Evolutionary conservation across 2,113 vertebrate genomes (phyloP).

Genomic region (Sus scrofa): T2T-Sscrofa CM000824.6:82188501-82189000

Average conservation of each 20-base stretch:
- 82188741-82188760: not conserved
- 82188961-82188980: not conserved
- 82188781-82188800: not conserved
- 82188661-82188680: not conserved
- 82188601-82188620: not conserved
- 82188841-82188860: not conserved
- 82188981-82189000: not conserved
- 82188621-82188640: not conserved
- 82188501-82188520: not conserved
- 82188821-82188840: not conserved
- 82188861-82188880: not conserved
- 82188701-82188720: not conserved
- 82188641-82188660: not conserved
- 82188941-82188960: not conserved
- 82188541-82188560: not conserved
- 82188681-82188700: not conserved
- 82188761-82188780: not conserved
- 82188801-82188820: not conserved
- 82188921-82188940: not conserved
- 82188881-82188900: not conserved
- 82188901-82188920: not conserved
- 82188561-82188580: not conserved
- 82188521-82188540: not conserved
- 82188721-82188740: not conserved
- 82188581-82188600: not conserved